These are phyloP conservation scores for Pantelozetes paolii DNA, from an alignment of 2,888 invertebrate species.

Conservation along the genomic window DNA sequence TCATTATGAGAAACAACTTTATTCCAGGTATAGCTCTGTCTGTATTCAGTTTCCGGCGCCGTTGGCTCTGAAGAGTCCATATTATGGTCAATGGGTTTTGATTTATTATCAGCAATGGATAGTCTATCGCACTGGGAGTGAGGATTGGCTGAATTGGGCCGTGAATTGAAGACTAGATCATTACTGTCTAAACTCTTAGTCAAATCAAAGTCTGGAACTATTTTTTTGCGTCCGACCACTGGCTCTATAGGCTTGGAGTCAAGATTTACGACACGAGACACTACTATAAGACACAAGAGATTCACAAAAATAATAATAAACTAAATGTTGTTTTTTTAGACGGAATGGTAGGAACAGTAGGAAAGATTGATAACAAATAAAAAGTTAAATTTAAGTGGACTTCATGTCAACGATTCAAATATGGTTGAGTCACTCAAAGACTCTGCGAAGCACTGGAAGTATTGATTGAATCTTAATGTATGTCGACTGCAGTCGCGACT, in stretches of 20 bases:
- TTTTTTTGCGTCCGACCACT: background rate
- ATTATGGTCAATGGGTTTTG: background rate
- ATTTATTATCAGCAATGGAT: too few relatives aligned
- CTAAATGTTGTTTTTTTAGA: background rate
- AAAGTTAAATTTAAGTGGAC: background rate
- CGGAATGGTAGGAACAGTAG: too few relatives aligned
- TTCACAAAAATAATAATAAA: background rate
- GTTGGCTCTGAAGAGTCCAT: background rate
- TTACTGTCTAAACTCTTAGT: background rate
- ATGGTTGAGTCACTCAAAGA: constrained; percentile 5
- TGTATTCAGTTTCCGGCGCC: constrained; percentile 12
- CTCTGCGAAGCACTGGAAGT: constrained; percentile 17
- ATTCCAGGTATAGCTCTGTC: constrained; percentile 32
- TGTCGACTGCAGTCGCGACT: constrained; percentile 7
- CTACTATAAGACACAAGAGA: constrained; percentile 13
- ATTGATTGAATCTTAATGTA: constrained; percentile 10
- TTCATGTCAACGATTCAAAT: constrained; percentile 13
- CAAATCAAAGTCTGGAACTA: background rate
- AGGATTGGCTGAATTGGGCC: background rate
- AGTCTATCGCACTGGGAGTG: too few relatives aligned
- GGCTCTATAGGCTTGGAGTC: background rate
- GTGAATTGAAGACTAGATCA: background rate
- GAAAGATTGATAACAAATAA: background rate
- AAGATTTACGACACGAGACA: background rate
- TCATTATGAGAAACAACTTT: background rate